These are phyloP conservation scores for Lepilemur septentrionalis DNA, from an alignment of 2,797 vertebrate species.

Conservation along the genomic window DNA sequence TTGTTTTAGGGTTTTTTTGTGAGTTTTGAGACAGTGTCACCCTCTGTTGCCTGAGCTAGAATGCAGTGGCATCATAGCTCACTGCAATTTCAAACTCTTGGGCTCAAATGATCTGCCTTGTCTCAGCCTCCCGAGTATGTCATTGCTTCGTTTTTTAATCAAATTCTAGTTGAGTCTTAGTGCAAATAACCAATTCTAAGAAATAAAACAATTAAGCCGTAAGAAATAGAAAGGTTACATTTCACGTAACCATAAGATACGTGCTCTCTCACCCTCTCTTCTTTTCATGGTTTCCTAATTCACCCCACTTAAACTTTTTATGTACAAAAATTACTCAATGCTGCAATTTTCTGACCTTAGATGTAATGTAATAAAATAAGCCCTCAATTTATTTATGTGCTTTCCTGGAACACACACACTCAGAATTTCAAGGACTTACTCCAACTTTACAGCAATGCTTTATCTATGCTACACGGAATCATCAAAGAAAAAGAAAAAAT, in stretches of 20 bases:
- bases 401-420: not conserved
- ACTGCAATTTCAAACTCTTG: not conserved
- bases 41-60: not conserved
- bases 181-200: not conserved
- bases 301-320: not conserved
- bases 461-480: not conserved
- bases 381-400: not conserved
- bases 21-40: not conserved
- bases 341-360: not conserved
- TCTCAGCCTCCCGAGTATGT: not conserved
- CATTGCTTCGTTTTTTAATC: not conserved
- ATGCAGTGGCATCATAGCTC: not conserved
- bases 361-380: not conserved
- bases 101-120: not conserved
- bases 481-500: not conserved
- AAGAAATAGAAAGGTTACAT: not conserved
- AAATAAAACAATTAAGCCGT: slow-evolving; percentile 24
- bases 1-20: not conserved
- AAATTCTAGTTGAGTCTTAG: slow-evolving; percentile 13
- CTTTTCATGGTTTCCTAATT: not conserved
- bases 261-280: not conserved
- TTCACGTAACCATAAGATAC: not conserved
- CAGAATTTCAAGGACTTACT: not conserved
- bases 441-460: not conserved
- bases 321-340: not conserved